These are phyloP conservation scores for Bombus sylvicola DNA, from an alignment of 1,140 invertebrate species.

Conservation along the genomic window DNA sequence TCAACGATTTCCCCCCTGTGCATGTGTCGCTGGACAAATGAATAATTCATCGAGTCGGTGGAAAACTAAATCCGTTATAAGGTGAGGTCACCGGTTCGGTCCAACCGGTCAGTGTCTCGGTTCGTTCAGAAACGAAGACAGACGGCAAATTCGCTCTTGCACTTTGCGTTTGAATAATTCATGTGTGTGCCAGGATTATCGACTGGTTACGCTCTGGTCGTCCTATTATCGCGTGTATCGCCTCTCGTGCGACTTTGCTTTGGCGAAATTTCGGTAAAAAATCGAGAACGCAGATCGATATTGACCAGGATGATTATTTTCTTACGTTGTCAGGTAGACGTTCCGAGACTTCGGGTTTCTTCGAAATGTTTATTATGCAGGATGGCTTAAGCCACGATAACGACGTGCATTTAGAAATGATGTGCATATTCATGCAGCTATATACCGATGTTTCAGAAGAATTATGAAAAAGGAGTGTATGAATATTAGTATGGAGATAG, in stretches of 20 bases:
- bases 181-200: slow-evolving; percentile 59
- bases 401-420: not conserved
- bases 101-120: slow-evolving; percentile 60
- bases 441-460: not conserved
- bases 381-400: not conserved
- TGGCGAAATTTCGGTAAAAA: not conserved
- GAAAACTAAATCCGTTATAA: slow-evolving; percentile 66
- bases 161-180: slow-evolving; percentile 72
- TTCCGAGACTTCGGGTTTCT: not conserved
- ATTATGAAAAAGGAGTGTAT: not conserved
- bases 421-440: not conserved
- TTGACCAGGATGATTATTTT: not conserved
- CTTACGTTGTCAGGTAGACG: not conserved
- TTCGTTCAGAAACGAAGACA: slow-evolving; percentile 67
- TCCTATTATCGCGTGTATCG: slow-evolving; percentile 63
- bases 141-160: slow-evolving; percentile 72
- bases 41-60: slow-evolving; percentile 63
- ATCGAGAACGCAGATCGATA: not conserved
- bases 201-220: slow-evolving; percentile 48
- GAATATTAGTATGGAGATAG: not conserved
- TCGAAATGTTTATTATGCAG: not conserved
- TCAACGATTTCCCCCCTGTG: slow-evolving; percentile 45
- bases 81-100: slow-evolving; percentile 52
- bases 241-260: not conserved
- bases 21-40: slow-evolving; percentile 21